These are phyloP conservation scores for Podarcis lilfordi DNA, from an alignment of 2,797 vertebrate species.

Conservation along the genomic window DNA sequence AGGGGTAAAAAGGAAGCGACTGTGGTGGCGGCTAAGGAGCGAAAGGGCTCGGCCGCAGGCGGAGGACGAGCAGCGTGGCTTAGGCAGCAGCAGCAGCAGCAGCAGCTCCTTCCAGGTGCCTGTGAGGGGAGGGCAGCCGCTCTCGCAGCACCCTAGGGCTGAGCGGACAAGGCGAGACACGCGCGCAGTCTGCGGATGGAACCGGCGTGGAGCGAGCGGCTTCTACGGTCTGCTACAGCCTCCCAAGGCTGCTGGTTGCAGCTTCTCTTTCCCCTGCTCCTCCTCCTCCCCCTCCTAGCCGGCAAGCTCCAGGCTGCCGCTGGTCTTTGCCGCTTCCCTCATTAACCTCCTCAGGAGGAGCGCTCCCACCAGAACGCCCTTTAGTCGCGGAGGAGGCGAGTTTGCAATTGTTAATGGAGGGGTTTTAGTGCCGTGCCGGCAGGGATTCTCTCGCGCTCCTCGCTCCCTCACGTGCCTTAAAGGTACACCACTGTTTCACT, in stretches of 20 bases:
- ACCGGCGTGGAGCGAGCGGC: background rate
- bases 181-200: background rate
- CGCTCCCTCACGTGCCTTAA: conserved; percentile 8
- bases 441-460: background rate
- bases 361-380: conserved; percentile 2
- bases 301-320: conserved; percentile 21
- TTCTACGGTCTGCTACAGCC: background rate
- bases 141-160: background rate
- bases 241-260: background rate
- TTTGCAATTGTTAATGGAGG: conserved; percentile 31
- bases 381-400: background rate
- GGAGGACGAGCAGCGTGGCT: background rate
- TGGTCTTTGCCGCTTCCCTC: background rate
- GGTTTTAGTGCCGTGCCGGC: background rate
- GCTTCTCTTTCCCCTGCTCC: background rate
- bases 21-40: background rate
- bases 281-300: background rate
- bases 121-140: background rate
- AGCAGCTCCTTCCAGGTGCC: conserved; percentile 1
- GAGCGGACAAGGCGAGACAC: background rate
- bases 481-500: background rate
- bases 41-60: background rate
- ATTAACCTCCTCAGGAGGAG: conserved; percentile 6
- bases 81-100: background rate
- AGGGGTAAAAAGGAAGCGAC: background rate